These are phyloP conservation scores for Chorisops tibialis DNA, from an alignment of 2,888 invertebrate species.

Conservation along the genomic window DNA sequence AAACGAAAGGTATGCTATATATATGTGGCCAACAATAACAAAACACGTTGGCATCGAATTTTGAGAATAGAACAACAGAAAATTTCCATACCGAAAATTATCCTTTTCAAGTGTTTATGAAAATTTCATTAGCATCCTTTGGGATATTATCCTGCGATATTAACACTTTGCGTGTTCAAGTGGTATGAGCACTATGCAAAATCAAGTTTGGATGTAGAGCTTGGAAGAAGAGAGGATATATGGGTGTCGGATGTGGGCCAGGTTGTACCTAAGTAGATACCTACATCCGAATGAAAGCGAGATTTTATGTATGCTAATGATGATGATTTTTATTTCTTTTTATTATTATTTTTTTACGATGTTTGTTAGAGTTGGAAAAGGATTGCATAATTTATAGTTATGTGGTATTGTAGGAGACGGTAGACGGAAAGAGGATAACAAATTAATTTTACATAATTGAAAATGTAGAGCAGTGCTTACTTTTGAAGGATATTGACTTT, in stretches of 20 bases:
- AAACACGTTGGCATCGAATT: neutral
- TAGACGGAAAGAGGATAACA: neutral
- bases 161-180: constrained; percentile 22
- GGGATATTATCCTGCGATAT: constrained; percentile 30
- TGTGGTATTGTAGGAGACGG: neutral
- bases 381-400: too few species aligned
- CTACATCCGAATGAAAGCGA: neutral
- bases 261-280: neutral
- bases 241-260: too few species aligned
- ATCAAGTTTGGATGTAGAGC: neutral
- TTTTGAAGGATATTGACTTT: too few species aligned
- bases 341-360: too few species aligned
- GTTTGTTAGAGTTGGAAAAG: too few species aligned
- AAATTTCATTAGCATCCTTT: constrained; percentile 33
- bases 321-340: too few species aligned
- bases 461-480: too few species aligned
- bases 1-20: too few species aligned
- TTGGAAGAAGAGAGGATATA: neutral
- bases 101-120: constrained; percentile 31
- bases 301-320: neutral
- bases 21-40: neutral
- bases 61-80: neutral
- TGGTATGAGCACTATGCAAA: neutral
- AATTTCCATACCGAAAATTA: constrained; percentile 28
- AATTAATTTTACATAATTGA: too few species aligned